A percentile compares a stretch with the other conserved stretches of the same genome.
Conservation (phyloP, 2,797 vertebrate species). For the Aeoliscus strigatus region DNA sequence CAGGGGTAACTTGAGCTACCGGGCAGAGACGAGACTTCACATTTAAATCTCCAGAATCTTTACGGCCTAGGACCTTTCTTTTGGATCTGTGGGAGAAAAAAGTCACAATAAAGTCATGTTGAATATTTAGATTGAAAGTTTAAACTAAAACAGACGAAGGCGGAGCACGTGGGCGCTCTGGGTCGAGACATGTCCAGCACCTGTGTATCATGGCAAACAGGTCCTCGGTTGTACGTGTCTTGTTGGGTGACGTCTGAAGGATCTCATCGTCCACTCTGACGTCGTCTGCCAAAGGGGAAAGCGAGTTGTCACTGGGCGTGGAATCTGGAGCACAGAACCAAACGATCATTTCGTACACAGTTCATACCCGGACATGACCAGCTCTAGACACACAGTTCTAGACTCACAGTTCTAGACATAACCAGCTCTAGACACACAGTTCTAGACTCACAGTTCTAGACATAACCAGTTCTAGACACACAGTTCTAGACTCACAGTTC, state of each 20-base stretch:
- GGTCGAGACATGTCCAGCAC: slow-evolving; percentile 73
- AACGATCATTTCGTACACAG: no score
- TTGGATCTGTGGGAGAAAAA: slow-evolving; percentile 82
- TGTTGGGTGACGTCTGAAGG: slow-evolving; percentile 90
- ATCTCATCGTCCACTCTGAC: slow-evolving; percentile 86
- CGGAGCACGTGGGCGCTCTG: no score
- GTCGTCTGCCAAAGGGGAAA: slow-evolving; percentile 91
- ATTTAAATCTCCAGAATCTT: slow-evolving; percentile 91
- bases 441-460: no score
- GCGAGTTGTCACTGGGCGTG: slow-evolving; percentile 89
- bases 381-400: no score
- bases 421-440: no score
- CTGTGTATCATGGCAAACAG: slow-evolving; percentile 99
- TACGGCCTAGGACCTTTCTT: slow-evolving; percentile 95
- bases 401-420: no score
- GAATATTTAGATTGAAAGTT: no score
- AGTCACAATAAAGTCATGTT: slow-evolving; percentile 3
- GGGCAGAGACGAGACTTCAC: slow-evolving; percentile 81
- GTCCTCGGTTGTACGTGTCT: slow-evolving; percentile 95
- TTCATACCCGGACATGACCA: no score
- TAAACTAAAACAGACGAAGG: no score
- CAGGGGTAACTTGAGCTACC: slow-evolving; percentile 52
- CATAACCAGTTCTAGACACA: no score
- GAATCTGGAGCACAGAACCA: slow-evolving; percentile 80
- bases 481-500: no score